Evolutionary conservation across 2,888 invertebrate genomes (phyloP), one percentile per base, ranked within the genome.

Genomic region (Polia nebulosa): DNA sequence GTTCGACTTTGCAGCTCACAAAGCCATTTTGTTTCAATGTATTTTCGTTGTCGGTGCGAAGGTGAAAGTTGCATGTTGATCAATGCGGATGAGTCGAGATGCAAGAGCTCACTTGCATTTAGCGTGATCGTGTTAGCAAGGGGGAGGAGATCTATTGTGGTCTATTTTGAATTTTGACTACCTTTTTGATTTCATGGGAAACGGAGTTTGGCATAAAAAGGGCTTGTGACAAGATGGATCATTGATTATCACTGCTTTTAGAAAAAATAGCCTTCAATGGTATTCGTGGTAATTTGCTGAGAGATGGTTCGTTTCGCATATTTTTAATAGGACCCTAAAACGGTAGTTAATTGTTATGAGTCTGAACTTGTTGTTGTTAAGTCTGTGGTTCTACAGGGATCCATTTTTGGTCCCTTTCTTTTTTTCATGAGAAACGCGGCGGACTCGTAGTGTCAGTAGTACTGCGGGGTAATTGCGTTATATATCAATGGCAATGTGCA

Each of bases 11-110:
- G 13, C 9, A 47, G 9, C 34, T 13, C 9, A 59, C 34, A n/a
- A 7, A 51, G 17, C n/a, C 44, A 13, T 49, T 32, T 49, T 13
- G 5, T 32, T 39, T 29, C 27, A 44, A 25, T 32, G 29, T 44
- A n/a, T 39, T 44, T 49, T 56, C 20, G 11, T 32, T 36, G 53
- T 49, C n/a, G n/a, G 29, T 62, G 60, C 63, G 72, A 85, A 85
- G 81, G 84, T 76, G 84, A 85, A 84, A 84, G 85, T 82, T 53
- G 56, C 57, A 71, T n/a, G n/a, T n/a, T n/a, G n/a, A 76, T 84
- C 67, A 74, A 72, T 62, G 69, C 73, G 76, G 71, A 76, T 72
- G 72, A 73, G 55, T 17, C 47, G 45, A 67, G 76, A 68, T 67
- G 65, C 20, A 64, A 51, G 41, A 56, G 27, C 27, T 41, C 36